phyloP scores from a whole-genome alignment of 2,888 invertebrate species.

The Lydus trimaculatus region DNA sequence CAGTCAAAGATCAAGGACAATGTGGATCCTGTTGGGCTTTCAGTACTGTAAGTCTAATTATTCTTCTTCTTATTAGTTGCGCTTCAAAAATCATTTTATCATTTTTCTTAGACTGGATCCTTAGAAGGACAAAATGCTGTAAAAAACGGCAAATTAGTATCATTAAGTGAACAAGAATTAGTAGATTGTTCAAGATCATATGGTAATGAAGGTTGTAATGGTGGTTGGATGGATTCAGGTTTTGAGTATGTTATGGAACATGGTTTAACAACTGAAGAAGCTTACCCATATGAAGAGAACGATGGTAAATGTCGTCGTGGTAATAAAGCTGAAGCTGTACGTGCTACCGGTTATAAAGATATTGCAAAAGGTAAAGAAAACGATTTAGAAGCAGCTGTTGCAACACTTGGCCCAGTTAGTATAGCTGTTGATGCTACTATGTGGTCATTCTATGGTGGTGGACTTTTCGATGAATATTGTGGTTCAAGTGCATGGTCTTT shows the following conservation, averaged over 20 bases:
- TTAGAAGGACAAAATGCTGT: constrained; percentile 85
- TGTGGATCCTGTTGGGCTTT: constrained; percentile 92
- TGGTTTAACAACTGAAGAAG: constrained; percentile 79
- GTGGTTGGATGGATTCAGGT: constrained; percentile 78
- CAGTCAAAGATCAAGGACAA: constrained; percentile 82
- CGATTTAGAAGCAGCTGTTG: constrained; percentile 76
- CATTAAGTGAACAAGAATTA: constrained; percentile 87
- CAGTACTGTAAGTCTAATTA: constrained; percentile 68
- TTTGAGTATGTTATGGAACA: constrained; percentile 81
- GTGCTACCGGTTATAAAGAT: constrained; percentile 61
- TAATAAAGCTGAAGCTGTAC: background rate
- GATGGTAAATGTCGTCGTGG: constrained; percentile 2
- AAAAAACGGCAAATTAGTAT: constrained; percentile 72
- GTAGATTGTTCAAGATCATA: constrained; percentile 81
- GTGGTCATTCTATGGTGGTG: constrained; percentile 82
- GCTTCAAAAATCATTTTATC: background rate
- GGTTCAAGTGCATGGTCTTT: constrained; percentile 65
- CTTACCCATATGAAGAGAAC: constrained; percentile 72
- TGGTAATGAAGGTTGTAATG: constrained; percentile 75
- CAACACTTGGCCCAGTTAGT: constrained; percentile 81
- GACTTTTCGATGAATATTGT: constrained; percentile 82
- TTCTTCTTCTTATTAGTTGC: background rate
- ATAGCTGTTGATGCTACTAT: constrained; percentile 82
- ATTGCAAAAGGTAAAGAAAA: constrained; percentile 74
- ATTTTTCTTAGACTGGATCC: constrained; percentile 73